Evolutionary conservation across 2,888 invertebrate genomes (phyloP).

Genomic region (Taphrorychus bicolor): DNA sequence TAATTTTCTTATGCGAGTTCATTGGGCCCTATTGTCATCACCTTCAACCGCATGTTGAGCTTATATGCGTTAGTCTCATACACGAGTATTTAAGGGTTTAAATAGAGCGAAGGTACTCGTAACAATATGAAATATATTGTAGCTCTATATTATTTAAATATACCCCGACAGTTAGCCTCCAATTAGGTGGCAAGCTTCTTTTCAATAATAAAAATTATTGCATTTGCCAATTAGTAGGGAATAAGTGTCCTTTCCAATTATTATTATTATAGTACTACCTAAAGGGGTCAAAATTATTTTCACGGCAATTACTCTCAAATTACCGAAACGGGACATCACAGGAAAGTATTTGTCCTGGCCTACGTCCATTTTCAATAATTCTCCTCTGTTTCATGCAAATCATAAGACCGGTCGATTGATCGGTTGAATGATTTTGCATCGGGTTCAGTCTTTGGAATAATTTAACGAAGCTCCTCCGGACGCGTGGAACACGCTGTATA

Average conservation of each 20-base stretch:
- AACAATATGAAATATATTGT: too few species aligned
- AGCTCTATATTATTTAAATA: too few species aligned
- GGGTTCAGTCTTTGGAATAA: constrained; percentile 58
- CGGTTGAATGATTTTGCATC: constrained; percentile 55
- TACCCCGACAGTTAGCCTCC: too few species aligned
- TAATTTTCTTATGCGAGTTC: constrained; percentile 56
- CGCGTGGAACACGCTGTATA: constrained; percentile 30
- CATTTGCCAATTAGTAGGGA: neutral
- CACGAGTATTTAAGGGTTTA: constrained; percentile 10
- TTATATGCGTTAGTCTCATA: constrained; percentile 6
- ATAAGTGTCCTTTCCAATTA: neutral
- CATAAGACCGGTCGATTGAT: constrained; percentile 50
- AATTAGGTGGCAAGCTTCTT: too few species aligned
- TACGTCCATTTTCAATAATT: constrained; percentile 46
- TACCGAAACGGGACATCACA: constrained; percentile 12
- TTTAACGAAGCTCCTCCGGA: constrained; percentile 56
- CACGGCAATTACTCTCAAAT: constrained; percentile 29
- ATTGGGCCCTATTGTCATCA: constrained; percentile 48
- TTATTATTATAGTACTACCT: neutral
- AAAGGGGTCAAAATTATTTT: constrained; percentile 5
- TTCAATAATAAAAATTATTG: too few species aligned
- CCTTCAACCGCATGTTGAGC: constrained; percentile 42
- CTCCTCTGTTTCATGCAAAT: constrained; percentile 34
- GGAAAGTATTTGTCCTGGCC: constrained; percentile 35
- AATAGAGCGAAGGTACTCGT: too few species aligned